Conservation (phyloP, 2,888 invertebrate species). For the Lepidocyrtinus sp. region DNA sequence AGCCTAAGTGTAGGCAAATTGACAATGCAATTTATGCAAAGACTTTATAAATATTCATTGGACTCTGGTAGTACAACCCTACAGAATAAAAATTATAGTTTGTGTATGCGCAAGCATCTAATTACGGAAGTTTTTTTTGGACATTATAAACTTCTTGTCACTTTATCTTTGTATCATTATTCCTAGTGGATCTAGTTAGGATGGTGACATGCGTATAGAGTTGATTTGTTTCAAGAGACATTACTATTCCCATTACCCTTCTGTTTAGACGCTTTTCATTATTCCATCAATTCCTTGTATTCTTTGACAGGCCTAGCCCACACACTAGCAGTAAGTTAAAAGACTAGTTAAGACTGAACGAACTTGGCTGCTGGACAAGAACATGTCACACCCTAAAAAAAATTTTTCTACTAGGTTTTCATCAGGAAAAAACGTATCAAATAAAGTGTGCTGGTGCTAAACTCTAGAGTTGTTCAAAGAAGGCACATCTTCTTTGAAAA, state of each 20-base stretch:
- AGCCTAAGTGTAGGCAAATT: slow-evolving; percentile 6
- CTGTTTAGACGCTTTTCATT: not conserved
- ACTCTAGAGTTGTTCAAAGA: too few relatives aligned
- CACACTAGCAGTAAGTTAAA: slow-evolving; percentile 28
- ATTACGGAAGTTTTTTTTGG: slow-evolving; percentile 8
- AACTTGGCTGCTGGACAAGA: too few relatives aligned
- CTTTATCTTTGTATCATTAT: not conserved
- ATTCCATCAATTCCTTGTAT: not conserved
- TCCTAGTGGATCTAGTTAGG: not conserved
- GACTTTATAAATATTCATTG: slow-evolving; percentile 5
- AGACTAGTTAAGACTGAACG: too few relatives aligned
- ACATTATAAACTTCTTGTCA: not conserved
- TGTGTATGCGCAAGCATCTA: not conserved
- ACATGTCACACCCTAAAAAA: slow-evolving; percentile 50
- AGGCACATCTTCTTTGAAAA: too few relatives aligned
- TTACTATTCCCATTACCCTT: not conserved
- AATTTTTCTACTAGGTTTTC: slow-evolving; percentile 13
- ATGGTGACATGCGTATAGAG: not conserved
- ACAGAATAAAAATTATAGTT: too few relatives aligned
- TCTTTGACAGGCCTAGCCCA: slow-evolving; percentile 16
- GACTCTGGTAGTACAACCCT: not conserved
- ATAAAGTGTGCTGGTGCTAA: too few relatives aligned
- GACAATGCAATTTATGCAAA: not conserved
- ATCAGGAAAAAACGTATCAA: too few relatives aligned
- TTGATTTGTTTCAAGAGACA: too few relatives aligned